A percentile compares a stretch with the other conserved stretches of the same genome.
These are phyloP conservation scores for Rynchops niger DNA, from an alignment of 2,113 vertebrate species.

Conservation along the genomic window DNA sequence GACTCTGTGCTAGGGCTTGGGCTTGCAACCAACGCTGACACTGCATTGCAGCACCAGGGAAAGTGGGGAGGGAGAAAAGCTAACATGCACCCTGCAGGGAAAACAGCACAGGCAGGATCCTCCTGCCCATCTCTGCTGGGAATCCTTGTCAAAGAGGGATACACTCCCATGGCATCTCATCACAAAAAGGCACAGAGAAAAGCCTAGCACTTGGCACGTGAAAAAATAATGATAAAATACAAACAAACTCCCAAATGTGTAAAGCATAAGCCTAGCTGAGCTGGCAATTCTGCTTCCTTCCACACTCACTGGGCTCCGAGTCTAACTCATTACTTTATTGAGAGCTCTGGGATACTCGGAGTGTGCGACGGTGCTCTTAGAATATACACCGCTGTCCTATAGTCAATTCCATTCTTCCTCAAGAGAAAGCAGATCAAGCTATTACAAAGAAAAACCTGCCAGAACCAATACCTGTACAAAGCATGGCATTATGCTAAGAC, in stretches of 20 bases:
- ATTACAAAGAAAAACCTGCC: background rate
- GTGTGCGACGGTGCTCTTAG: background rate
- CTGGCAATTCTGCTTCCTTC: constrained; percentile 6
- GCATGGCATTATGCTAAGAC: background rate
- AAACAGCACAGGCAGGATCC: background rate
- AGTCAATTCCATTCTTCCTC: constrained; percentile 19
- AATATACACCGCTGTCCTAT: background rate
- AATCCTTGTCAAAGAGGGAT: background rate
- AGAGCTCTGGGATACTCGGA: background rate
- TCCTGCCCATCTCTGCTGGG: background rate
- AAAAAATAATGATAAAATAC: background rate
- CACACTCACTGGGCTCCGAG: background rate
- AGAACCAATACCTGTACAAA: constrained; percentile 31
- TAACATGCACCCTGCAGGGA: background rate
- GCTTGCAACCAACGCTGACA: constrained; percentile 46
- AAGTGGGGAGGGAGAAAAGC: constrained; percentile 18
- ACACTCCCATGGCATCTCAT: background rate
- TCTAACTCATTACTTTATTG: constrained; percentile 34
- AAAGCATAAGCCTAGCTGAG: background rate
- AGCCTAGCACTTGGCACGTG: accelerated
- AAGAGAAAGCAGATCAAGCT: constrained; percentile 17
- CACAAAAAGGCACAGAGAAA: background rate
- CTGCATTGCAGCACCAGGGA: constrained; percentile 63
- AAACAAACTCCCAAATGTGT: background rate
- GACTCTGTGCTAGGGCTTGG: constrained; percentile 43